Evolutionary conservation across 2,888 invertebrate species (phyloP), one percentile per base, ranked within the genome.

Genomic region (Gymnocheta viridis): DNA sequence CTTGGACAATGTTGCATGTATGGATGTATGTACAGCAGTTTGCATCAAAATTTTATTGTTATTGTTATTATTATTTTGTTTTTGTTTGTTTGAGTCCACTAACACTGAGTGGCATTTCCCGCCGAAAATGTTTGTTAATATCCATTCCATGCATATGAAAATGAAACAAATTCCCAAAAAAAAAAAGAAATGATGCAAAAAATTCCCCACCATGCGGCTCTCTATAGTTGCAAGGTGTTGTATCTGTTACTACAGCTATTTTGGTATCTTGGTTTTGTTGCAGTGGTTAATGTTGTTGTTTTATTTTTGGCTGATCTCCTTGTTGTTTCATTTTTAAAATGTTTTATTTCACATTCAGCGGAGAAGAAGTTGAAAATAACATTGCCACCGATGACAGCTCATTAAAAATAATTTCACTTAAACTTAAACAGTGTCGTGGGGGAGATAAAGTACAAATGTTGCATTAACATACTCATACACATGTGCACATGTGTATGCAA

Each of bases 101-200:
- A 80, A 60, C 41, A 76, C 80, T 80, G 80, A 80, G 76, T 84
- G 83, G 83, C 83, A 84, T 84, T 84, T 84, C 76, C 83, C 80
- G 79, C 83, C 80, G 80, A 84, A 83, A 84, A 84, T 80, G 29
- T 80, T 72, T 58, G 76, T 60, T 74, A 72, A 60, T 60, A 60
- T 67, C 41, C 49, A 51, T 44, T 19, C 38, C 38, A 66, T 54
- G 70, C 51, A 78, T 70, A 78, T 62, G 51, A 70, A 77, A 67
- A 66, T 51, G 47, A 67, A 67, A 32, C 2, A 2, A 17, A 29
- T 47, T 35, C n/a, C n/a, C 2, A 38, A 27, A 44, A 5, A 32
- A 44, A n/a, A 2, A 14, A 27, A 19, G 41, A 41, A 67, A 27
- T 22, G 38, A 47, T 12, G 12, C 22, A 24, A 17, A 77, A 60